Evolutionary conservation across 92 coral and sea anemone species (phyloP).

Genomic region (Parazoanthus atlanticus): DNA sequence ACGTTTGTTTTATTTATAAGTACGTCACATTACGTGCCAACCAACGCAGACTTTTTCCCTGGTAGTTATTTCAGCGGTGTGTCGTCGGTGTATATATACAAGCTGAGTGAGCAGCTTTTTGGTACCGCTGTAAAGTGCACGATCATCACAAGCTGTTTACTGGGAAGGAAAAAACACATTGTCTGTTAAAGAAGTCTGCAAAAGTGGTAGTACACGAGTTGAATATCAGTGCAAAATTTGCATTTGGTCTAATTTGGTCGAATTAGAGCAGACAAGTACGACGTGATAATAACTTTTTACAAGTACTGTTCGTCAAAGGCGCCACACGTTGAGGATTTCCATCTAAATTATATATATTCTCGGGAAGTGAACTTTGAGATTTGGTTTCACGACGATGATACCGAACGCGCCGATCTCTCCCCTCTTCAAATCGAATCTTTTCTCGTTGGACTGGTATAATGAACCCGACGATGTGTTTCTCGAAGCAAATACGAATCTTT

Average conservation of each 20-base stretch:
- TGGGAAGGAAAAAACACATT: not conserved
- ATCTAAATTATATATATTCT: not conserved
- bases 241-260: not conserved
- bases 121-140: not conserved
- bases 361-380: not conserved
- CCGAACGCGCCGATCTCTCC: conserved; percentile 28
- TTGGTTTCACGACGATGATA: conserved; percentile 1
- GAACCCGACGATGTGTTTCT: conserved; percentile 30
- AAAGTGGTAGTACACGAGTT: not conserved
- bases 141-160: not conserved
- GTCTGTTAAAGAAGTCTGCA: not conserved
- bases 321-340: not conserved
- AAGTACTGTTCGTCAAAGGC: not conserved
- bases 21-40: conserved; percentile 26
- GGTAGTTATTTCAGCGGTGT: not conserved
- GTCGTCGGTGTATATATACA: conserved; percentile 12
- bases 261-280: not conserved
- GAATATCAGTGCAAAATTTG: not conserved
- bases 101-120: not conserved
- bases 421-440: conserved; percentile 21
- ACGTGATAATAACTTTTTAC: not conserved
- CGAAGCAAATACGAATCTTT: not conserved
- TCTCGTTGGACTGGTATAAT: conserved; percentile 15
- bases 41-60: conserved; percentile 23
- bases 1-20: conserved; percentile 25